Percentiles rank a stretch among this genome's conserved stretches.
phyloP scores from a whole-genome alignment of 2,113 vertebrate genomes.

The Pteropus alecto region DNA sequence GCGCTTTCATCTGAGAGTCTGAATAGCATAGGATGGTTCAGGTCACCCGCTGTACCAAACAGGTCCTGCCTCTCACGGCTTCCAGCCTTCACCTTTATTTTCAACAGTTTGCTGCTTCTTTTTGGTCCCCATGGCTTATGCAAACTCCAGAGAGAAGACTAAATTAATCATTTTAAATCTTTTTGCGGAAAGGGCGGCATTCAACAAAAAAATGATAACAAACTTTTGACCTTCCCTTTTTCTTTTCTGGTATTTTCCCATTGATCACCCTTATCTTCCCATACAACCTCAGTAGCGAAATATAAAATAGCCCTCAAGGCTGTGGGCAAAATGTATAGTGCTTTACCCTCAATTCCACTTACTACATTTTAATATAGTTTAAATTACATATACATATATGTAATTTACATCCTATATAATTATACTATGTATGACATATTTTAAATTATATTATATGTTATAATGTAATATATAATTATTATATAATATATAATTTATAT shows the following conservation, averaged over 20 bases:
- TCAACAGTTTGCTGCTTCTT: conserved; percentile 23
- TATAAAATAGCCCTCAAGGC: background rate
- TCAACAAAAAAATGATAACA: background rate
- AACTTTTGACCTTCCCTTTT: background rate
- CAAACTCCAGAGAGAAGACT: conserved; percentile 43
- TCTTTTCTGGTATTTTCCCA: background rate
- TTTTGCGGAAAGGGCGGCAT: background rate
- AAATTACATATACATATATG: background rate
- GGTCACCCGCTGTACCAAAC: background rate
- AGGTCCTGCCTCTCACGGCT: background rate
- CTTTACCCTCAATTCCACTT: background rate
- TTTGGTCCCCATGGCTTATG: background rate
- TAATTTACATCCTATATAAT: background rate
- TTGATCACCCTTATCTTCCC: background rate
- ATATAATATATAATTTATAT: background rate
- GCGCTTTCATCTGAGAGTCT: conserved; percentile 47
- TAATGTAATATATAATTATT: background rate
- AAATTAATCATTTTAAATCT: background rate
- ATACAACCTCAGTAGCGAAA: background rate
- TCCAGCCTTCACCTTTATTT: conserved; percentile 13
- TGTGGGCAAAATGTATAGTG: background rate
- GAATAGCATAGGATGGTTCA: background rate
- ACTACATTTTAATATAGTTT: background rate
- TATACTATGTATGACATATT: background rate
- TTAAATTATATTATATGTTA: background rate